Evolutionary conservation across 2,113 vertebrate genomes (phyloP).

Genomic region (Anthoscopus minutus): DNA sequence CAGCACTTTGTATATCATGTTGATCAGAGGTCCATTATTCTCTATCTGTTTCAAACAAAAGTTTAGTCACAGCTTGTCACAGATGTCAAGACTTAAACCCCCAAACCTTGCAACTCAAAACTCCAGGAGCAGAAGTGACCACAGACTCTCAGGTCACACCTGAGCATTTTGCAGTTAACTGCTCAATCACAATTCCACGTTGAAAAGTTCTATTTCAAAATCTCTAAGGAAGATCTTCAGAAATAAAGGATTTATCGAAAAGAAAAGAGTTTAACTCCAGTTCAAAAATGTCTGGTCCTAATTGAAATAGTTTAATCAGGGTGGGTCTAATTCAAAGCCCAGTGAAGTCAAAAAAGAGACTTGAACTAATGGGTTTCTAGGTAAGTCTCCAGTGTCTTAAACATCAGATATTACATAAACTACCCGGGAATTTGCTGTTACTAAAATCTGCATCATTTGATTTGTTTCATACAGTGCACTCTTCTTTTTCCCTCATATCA

Average conservation of each 20-base stretch:
- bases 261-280: background rate
- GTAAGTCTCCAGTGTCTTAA: background rate
- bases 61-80: slow-evolving; percentile 69
- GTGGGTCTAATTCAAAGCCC: background rate
- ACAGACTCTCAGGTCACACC: background rate
- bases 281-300: background rate
- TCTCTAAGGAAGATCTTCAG: background rate
- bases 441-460: background rate
- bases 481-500: background rate
- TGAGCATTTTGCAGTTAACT: background rate
- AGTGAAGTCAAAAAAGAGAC: background rate
- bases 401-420: background rate
- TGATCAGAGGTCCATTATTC: slow-evolving; percentile 89
- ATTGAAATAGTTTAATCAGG: background rate
- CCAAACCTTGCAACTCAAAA: background rate
- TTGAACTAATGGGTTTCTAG: background rate
- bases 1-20: slow-evolving; percentile 86
- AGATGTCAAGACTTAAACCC: background rate
- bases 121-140: background rate
- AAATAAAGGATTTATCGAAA: background rate
- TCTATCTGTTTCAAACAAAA: slow-evolving; percentile 92
- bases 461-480: background rate
- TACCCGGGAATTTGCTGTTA: background rate
- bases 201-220: background rate
- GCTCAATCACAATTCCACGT: background rate